These are phyloP conservation scores for Aselliscus stoliczkanus DNA, from an alignment of 2,797 vertebrate genomes.

Conservation along the genomic window DNA sequence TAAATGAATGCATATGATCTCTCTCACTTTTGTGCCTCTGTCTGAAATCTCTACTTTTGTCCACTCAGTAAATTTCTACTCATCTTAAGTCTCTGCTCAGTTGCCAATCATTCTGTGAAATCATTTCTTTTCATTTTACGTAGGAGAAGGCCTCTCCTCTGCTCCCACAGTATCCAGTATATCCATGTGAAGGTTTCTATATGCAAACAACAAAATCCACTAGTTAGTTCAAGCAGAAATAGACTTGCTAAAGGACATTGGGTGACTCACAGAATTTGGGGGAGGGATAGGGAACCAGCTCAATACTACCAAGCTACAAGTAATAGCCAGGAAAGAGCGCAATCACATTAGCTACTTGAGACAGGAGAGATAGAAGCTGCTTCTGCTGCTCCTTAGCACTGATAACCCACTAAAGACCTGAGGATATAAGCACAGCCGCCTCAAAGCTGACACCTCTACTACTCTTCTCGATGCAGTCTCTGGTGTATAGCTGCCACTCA, in stretches of 20 bases:
- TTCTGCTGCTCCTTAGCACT: neutral
- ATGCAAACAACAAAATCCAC: neutral
- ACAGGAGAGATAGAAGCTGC: neutral
- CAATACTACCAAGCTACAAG: neutral
- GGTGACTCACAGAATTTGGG: neutral
- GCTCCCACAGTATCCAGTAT: neutral
- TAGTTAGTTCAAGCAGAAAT: neutral
- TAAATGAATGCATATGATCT: neutral
- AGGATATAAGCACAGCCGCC: neutral
- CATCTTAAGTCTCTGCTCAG: neutral
- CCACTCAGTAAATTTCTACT: neutral
- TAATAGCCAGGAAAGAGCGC: neutral
- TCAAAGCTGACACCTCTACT: neutral
- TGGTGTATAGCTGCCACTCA: neutral
- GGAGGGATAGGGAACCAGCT: neutral
- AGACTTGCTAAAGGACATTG: neutral
- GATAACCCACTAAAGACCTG: neutral
- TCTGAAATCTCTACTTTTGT: neutral
- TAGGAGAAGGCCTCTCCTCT: neutral
- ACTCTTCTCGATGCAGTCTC: neutral
- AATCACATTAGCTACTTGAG: neutral
- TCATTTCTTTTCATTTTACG: neutral
- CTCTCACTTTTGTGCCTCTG: neutral
- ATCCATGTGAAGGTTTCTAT: neutral
- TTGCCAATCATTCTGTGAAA: neutral